Conservation (phyloP, 2,113 vertebrate species). For the Noctilio leporinus region DNA sequence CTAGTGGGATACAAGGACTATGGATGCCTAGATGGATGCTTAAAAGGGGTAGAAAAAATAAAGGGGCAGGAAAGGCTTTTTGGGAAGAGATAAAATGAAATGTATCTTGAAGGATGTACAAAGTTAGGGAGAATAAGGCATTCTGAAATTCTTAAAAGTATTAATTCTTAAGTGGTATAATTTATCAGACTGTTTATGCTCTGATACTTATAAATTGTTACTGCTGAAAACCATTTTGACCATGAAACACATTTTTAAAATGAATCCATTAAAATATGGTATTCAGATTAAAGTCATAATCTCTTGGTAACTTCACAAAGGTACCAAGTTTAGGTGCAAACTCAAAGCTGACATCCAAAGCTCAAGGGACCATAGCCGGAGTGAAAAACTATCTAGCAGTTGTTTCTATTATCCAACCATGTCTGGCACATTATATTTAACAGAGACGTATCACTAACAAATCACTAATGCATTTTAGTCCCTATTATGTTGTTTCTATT, state of each 20-base stretch:
- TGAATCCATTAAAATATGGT: not conserved
- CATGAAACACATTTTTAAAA: not conserved
- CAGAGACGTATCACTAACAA: not conserved
- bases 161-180: not conserved
- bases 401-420: not conserved
- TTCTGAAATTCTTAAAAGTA: not conserved
- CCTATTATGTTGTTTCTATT: not conserved
- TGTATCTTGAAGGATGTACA: not conserved
- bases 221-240: not conserved
- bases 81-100: not conserved
- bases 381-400: not conserved
- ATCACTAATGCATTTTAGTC: not conserved
- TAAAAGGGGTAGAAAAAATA: not conserved
- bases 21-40: not conserved
- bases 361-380: not conserved
- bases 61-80: not conserved
- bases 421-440: not conserved
- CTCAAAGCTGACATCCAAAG: not conserved
- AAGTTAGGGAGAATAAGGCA: not conserved
- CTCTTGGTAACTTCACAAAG: not conserved
- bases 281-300: not conserved
- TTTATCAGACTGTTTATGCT: not conserved
- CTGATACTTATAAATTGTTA: not conserved
- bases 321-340: not conserved
- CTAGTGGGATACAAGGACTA: not conserved